These are phyloP conservation scores for Amblyjoppa fuscipennis DNA, from an alignment of 2,888 invertebrate genomes.

Conservation along the genomic window DNA sequence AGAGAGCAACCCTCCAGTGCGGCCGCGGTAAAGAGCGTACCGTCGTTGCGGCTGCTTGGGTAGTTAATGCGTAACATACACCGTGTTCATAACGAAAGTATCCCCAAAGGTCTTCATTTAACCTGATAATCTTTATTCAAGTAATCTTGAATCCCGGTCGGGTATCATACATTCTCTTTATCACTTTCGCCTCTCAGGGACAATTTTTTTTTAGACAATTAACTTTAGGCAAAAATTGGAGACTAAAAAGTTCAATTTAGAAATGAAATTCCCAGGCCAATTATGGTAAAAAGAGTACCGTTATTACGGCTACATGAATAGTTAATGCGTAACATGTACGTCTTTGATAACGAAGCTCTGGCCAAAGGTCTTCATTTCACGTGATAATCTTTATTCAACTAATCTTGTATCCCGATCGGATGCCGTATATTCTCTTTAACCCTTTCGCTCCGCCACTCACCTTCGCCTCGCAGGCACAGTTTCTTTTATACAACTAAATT, in stretches of 20 bases:
- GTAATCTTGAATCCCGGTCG: not conserved
- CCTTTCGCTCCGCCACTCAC: not conserved
- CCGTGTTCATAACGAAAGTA: not conserved
- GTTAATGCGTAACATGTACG: too few species aligned
- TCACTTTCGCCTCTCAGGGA: not conserved
- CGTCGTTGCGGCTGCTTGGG: slow-evolving; percentile 3
- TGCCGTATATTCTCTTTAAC: not conserved
- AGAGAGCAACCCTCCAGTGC: not conserved
- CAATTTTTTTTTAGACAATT: not conserved
- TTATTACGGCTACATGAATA: not conserved
- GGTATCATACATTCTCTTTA: not conserved
- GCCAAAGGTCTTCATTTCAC: too few species aligned
- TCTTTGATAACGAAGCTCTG: too few species aligned
- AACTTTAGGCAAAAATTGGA: not conserved
- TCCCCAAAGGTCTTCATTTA: not conserved
- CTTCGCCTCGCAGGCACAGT: not conserved
- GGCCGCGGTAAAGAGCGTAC: slow-evolving; percentile 31
- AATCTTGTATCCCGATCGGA: not conserved
- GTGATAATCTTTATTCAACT: too few species aligned
- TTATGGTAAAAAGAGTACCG: not conserved
- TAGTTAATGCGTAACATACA: not conserved
- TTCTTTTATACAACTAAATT: not conserved
- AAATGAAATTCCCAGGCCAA: not conserved
- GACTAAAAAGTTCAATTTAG: not conserved
- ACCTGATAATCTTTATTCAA: not conserved